Evolutionary conservation across 2,797 vertebrate species (phyloP).

Genomic region (Discoglossus pictus): DNA sequence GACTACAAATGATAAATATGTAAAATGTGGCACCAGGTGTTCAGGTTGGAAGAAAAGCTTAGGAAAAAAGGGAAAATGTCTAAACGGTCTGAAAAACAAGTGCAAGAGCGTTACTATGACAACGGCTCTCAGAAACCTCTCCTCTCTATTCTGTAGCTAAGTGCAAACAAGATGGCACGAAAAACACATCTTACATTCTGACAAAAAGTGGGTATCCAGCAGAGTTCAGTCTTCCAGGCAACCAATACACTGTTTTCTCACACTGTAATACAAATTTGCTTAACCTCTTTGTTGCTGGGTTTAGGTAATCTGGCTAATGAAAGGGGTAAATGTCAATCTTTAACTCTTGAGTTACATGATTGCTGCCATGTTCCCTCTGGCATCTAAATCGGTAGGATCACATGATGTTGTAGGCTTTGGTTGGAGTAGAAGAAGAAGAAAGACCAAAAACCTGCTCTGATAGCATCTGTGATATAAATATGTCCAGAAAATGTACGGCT

Average conservation of each 20-base stretch:
- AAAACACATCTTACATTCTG: slow-evolving; percentile 18
- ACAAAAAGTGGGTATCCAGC: slow-evolving; percentile 12
- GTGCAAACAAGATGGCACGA: slow-evolving; percentile 40
- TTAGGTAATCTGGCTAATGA: too few species aligned
- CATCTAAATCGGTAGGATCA: too few species aligned
- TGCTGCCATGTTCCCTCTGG: too few species aligned
- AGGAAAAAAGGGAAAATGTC: slow-evolving; percentile 11
- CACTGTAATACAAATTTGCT: slow-evolving; percentile 8
- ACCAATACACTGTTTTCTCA: slow-evolving; percentile 27
- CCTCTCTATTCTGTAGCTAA: slow-evolving; percentile 27
- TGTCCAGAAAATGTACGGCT: too few species aligned
- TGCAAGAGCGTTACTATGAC: slow-evolving; percentile 37
- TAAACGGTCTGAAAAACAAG: slow-evolving; percentile 26
- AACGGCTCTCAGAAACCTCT: slow-evolving; percentile 29
- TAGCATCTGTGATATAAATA: too few species aligned
- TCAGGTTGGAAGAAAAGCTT: slow-evolving; percentile 14
- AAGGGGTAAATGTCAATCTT: too few species aligned
- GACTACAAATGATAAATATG: slow-evolving; percentile 14
- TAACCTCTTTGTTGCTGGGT: not conserved
- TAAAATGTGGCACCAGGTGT: slow-evolving; percentile 14
- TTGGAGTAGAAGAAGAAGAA: too few species aligned
- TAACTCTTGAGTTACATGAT: too few species aligned
- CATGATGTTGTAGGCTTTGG: too few species aligned
- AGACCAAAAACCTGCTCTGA: too few species aligned
- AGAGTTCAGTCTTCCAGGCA: slow-evolving; percentile 13